phyloP scores from a whole-genome alignment of 2,888 invertebrate species.

The Calliopum simillimum region DNA sequence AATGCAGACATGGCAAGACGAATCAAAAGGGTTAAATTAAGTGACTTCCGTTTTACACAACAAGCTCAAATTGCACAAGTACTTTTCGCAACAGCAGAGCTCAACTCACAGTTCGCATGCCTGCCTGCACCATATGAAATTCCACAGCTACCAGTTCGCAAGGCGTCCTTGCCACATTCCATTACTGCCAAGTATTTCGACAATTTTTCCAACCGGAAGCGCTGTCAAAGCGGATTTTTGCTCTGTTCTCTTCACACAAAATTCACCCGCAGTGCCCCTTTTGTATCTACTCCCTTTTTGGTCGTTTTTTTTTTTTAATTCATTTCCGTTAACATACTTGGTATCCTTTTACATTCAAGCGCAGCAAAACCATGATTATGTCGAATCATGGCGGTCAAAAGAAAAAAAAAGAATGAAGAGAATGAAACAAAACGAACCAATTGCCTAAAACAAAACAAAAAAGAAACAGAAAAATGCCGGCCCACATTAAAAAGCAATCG shows the following conservation, averaged over 20 bases:
- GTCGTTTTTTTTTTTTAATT: neutral
- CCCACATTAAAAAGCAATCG: too few species aligned
- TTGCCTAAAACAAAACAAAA: too few species aligned
- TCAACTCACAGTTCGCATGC: neutral
- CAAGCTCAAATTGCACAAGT: neutral
- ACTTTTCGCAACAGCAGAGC: neutral
- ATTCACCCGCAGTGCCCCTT: neutral
- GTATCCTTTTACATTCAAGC: constrained; percentile 1
- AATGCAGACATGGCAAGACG: neutral
- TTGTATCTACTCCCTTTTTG: neutral
- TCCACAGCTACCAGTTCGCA: too few species aligned
- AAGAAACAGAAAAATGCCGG: too few species aligned
- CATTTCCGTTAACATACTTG: constrained; percentile 4
- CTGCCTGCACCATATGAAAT: neutral
- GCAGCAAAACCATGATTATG: neutral
- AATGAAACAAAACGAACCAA: too few species aligned
- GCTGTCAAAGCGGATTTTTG: neutral
- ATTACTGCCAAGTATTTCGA: neutral
- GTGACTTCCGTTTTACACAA: constrained; percentile 5
- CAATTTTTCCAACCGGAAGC: constrained; percentile 4
- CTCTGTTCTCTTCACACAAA: too few species aligned
- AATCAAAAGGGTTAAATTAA: constrained; percentile 12
- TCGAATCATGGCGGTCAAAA: neutral
- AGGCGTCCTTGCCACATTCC: neutral
- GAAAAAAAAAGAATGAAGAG: too few species aligned